Evolutionary conservation across 2,113 vertebrate genomes (phyloP).

Genomic region (Microtus ochrogaster): DNA sequence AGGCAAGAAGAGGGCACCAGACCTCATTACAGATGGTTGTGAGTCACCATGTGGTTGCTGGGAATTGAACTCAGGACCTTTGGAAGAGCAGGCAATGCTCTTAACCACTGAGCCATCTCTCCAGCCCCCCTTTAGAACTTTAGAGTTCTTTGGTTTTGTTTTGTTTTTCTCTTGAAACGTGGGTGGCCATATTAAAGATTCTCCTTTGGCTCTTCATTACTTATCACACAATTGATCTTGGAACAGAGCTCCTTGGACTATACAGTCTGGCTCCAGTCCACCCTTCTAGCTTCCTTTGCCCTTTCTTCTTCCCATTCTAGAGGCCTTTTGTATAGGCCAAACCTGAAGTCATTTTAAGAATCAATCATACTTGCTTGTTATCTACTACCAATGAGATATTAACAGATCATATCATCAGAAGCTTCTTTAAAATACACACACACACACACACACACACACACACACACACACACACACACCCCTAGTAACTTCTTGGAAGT

Average conservation of each 20-base stretch:
- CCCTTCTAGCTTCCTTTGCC: not conserved
- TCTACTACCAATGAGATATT: not conserved
- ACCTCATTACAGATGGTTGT: too few species aligned
- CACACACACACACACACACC: too few species aligned
- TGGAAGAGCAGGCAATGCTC: too few species aligned
- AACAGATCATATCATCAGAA: not conserved
- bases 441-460: too few species aligned
- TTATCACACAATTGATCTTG: not conserved
- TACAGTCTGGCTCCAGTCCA: not conserved
- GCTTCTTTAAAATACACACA: too few species aligned
- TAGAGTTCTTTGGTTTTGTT: not conserved
- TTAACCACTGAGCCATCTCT: too few species aligned
- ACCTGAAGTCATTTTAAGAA: not conserved
- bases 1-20: too few species aligned
- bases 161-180: conserved; percentile 19
- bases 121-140: too few species aligned
- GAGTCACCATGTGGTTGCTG: too few species aligned
- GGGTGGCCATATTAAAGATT: not conserved
- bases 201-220: not conserved
- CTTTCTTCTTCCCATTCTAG: not conserved
- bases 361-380: not conserved
- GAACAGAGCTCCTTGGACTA: not conserved
- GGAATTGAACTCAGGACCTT: too few species aligned
- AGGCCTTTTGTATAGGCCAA: not conserved
- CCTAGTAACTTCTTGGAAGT: conserved; percentile 17